Conservation (phyloP, 2,113 vertebrate species). For the Sterrhoptilus dennistouni region DNA sequence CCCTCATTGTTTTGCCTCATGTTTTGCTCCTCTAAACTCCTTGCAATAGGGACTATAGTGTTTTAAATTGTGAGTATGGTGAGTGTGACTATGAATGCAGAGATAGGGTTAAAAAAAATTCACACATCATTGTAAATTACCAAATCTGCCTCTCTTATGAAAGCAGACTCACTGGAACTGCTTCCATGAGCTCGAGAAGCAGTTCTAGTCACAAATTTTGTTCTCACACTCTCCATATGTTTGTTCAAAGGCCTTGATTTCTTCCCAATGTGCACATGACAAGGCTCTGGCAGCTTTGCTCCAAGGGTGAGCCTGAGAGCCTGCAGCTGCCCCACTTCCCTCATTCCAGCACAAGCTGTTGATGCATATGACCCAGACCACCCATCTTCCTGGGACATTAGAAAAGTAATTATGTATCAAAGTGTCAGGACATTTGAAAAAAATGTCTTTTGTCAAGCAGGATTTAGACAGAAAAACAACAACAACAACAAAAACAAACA, state of each 20-base stretch:
- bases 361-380: conserved; percentile 4
- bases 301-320: neutral
- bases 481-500: too few species aligned
- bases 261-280: neutral
- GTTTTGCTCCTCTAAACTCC: neutral
- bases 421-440: neutral
- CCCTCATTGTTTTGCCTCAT: neutral
- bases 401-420: neutral
- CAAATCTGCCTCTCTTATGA: neutral
- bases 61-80: neutral
- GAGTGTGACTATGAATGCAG: neutral
- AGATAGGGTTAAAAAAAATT: neutral
- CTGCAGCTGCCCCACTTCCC: conserved; percentile 21
- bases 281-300: neutral
- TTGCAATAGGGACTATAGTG: neutral
- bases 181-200: neutral
- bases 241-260: neutral
- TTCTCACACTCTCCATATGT: neutral
- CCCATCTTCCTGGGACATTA: conserved; percentile 7
- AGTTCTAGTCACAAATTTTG: neutral
- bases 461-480: conserved; percentile 3
- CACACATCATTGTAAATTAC: neutral
- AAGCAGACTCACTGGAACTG: neutral
- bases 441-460: neutral
- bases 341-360: neutral